phyloP scores from a whole-genome alignment of 2,888 invertebrate genomes.

The Nycteola revayana region DNA sequence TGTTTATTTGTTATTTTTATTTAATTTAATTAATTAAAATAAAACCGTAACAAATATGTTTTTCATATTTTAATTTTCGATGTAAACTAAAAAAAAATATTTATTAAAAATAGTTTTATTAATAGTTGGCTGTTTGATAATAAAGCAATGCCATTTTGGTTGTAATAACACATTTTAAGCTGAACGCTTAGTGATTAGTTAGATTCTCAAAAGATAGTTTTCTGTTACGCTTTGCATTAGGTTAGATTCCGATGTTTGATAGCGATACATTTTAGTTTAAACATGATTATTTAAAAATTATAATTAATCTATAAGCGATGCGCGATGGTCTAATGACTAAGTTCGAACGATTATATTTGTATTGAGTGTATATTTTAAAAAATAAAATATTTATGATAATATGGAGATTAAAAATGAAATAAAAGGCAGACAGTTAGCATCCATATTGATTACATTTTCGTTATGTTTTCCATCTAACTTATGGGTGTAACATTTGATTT shows the following conservation, averaged over 20 bases:
- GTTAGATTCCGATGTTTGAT: constrained; percentile 59
- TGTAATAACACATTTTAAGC: constrained; percentile 49
- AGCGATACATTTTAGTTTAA: constrained; percentile 57
- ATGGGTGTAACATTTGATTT: constrained; percentile 26
- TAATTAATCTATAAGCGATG: constrained; percentile 35
- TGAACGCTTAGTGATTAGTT: constrained; percentile 70
- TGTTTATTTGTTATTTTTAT: constrained; percentile 30
- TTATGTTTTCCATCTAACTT: constrained; percentile 42
- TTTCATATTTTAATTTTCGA: constrained; percentile 17
- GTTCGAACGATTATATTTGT: constrained; percentile 46
- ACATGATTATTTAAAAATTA: constrained; percentile 38
- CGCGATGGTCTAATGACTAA: constrained; percentile 30
- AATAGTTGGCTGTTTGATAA: constrained; percentile 30
- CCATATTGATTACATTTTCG: constrained; percentile 40
- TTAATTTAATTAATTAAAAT: constrained; percentile 27
- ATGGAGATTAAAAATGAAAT: constrained; percentile 45
- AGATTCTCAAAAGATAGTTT: constrained; percentile 69
- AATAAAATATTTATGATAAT: constrained; percentile 48
- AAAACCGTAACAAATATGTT: constrained; percentile 24
- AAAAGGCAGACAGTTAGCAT: constrained; percentile 51
- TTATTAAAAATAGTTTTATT: constrained; percentile 27
- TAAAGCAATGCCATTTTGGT: constrained; percentile 48
- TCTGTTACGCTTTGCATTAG: constrained; percentile 68
- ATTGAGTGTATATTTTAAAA: constrained; percentile 59
- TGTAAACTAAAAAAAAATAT: constrained; percentile 27